These are phyloP conservation scores for Misgurnus mizolepis DNA, from an alignment of 2,113 vertebrate species.

Conservation along the genomic window DNA sequence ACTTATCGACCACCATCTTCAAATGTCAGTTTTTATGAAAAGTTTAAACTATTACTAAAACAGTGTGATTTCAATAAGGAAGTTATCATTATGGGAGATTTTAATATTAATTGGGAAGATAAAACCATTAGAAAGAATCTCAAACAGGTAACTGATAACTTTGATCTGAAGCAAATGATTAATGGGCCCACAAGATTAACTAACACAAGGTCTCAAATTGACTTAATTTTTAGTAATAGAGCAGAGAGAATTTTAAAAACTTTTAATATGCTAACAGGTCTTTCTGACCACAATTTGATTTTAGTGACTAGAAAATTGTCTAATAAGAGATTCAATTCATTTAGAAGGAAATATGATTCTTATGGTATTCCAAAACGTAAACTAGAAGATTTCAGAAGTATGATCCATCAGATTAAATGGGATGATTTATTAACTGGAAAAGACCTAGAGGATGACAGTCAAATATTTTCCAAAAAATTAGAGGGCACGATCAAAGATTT, in stretches of 20 bases:
- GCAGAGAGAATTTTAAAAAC: background rate
- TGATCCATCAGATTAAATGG: background rate
- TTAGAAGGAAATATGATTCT: background rate
- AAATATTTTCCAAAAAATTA: background rate
- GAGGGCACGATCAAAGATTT: background rate
- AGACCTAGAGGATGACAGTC: background rate
- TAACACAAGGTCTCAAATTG: background rate
- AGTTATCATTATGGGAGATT: no score
- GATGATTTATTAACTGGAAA: background rate
- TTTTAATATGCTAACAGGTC: background rate
- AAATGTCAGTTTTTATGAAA: background rate
- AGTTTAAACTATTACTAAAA: background rate
- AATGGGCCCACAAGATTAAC: conserved; percentile 5
- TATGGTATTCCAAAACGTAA: background rate
- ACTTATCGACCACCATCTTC: background rate
- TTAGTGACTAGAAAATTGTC: background rate
- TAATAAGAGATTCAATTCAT: background rate
- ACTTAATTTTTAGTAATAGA: background rate
- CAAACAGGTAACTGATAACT: background rate
- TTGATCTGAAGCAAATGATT: background rate
- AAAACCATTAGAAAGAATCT: background rate
- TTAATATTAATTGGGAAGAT: background rate
- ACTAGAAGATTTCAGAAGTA: background rate
- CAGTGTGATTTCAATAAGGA: no score
- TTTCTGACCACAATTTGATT: conserved; percentile 1